These are phyloP conservation scores for Petrophora chlorosata DNA, from an alignment of 2,888 invertebrate species.

Conservation along the genomic window DNA sequence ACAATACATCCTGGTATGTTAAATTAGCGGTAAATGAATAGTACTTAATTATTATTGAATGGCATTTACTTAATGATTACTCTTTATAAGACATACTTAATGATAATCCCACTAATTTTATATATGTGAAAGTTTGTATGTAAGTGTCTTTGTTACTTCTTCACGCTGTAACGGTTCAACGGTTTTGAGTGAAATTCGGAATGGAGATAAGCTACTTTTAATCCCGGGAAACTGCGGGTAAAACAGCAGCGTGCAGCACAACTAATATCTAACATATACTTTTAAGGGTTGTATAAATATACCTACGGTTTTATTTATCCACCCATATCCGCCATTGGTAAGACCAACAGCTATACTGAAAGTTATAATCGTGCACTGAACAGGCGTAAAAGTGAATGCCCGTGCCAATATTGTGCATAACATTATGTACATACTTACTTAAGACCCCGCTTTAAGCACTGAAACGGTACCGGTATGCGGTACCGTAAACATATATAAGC, in stretches of 20 bases:
- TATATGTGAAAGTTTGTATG: too few species aligned
- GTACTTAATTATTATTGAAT: constrained; percentile 11
- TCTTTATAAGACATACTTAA: background rate
- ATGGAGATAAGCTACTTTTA: too few species aligned
- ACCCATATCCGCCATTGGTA: too few species aligned
- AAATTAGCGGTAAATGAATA: constrained; percentile 42
- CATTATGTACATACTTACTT: constrained; percentile 19
- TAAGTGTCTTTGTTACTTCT: too few species aligned
- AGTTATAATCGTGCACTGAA: constrained; percentile 1
- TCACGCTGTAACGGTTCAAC: too few species aligned
- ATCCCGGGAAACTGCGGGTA: too few species aligned
- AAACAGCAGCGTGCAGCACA: too few species aligned
- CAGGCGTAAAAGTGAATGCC: constrained; percentile 10
- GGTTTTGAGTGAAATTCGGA: too few species aligned
- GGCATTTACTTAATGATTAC: constrained; percentile 15
- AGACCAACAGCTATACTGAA: background rate
- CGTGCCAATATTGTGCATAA: constrained; percentile 19
- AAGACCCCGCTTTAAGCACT: constrained; percentile 39
- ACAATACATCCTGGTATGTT: constrained; percentile 43
- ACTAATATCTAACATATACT: too few species aligned
- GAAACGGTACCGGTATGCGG: constrained; percentile 60
- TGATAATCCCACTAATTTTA: background rate
- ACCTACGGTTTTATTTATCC: too few species aligned
- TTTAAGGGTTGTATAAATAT: background rate
- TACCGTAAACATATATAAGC: constrained; percentile 47